Evolutionary conservation across 2,888 invertebrate species (phyloP).

Genomic region (Ctenicera cuprea): DNA sequence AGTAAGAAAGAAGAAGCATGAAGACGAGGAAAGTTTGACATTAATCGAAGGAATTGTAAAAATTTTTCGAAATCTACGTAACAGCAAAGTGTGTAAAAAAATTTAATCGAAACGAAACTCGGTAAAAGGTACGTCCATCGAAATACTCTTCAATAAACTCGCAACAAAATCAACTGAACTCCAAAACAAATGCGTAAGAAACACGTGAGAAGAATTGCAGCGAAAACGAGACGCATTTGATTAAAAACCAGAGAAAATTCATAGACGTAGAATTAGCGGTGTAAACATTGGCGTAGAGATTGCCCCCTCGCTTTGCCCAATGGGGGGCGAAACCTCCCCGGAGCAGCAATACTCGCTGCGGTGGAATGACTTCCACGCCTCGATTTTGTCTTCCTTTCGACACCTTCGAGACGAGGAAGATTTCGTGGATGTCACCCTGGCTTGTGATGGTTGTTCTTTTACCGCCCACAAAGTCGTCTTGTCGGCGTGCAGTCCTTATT

Average conservation of each 20-base stretch:
- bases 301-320: constrained; percentile 73
- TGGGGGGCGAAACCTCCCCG: constrained; percentile 77
- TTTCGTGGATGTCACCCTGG: constrained; percentile 94
- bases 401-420: constrained; percentile 93
- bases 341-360: constrained; percentile 94
- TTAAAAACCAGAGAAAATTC: not conserved
- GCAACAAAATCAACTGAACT: not conserved
- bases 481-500: constrained; percentile 95
- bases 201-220: constrained; percentile 27
- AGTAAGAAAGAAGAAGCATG: constrained; percentile 30
- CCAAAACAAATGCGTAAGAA: constrained; percentile 43
- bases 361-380: constrained; percentile 96
- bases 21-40: constrained; percentile 35
- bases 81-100: not conserved
- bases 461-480: constrained; percentile 93
- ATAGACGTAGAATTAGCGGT: constrained; percentile 58
- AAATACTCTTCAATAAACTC: not conserved
- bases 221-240: constrained; percentile 34
- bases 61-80: not conserved
- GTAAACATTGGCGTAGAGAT: constrained; percentile 72
- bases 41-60: not conserved
- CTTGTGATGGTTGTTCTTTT: constrained; percentile 92
- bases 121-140: constrained; percentile 24
- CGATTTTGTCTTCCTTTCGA: constrained; percentile 92
- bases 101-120: constrained; percentile 6